Base-by-base conservation (phyloP, 1,140 invertebrate species). In the Forficula auricularia region DNA sequence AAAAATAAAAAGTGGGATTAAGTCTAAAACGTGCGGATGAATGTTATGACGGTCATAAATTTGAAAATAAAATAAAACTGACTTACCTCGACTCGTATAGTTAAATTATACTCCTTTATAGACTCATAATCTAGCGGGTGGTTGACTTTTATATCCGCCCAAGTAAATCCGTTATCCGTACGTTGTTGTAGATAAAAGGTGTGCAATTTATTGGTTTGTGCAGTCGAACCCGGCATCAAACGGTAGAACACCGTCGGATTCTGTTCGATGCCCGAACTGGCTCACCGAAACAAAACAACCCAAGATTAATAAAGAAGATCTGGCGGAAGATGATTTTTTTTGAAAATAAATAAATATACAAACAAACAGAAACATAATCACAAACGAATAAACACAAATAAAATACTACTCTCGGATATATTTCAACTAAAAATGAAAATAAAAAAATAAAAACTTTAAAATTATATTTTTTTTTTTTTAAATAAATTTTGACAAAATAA, bases 81-180 rank as follows among this genome's bases (percentile, higher is more conserved):
- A 64, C 70, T 68, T 65, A 91, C 87, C 79, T 91, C 88, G 33
- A 92, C 89, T 60, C 89, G 76, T 59, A 95, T 87, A 3, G 89
- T 95, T 43, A 95, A 65, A 71, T 92, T 94, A 59, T 94, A 95
- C 60, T 92, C 87, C 63, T 88, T 88, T 59, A 92, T 90, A 51
- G 77, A 85, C 61, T 94, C 89, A 59, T 86, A 95, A 64, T 95
- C 89, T 50, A 95, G 63, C 12, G 85, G 86, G 69, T 92, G 87
- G 67, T 95, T 92, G 46, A 94, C 87, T 71, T 91, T 88, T 61
- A 94, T 86, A 57, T 91, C 87, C 9, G 85, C 86, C 84, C 86
- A 92, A 49, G 85, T 90, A 50, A 81, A 82, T 19, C 82, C 81
- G 57, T 86, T 83, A 51, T 92, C 86, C 31, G 77, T 73, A 55